phyloP scores from a whole-genome alignment of 2,888 invertebrate genomes.

The Sesamia inferens region DNA sequence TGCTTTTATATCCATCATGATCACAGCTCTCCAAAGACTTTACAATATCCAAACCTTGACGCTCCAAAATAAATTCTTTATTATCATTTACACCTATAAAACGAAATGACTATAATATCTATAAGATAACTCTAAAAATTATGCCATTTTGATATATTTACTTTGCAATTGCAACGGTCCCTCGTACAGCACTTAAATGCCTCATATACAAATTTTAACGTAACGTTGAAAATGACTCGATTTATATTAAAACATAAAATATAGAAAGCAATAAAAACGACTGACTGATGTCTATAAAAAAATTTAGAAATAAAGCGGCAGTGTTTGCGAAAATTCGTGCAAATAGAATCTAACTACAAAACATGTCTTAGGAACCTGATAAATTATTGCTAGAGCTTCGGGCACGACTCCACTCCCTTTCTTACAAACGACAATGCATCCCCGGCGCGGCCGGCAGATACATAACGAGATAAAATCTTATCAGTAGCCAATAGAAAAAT shows the following conservation, averaged over 20 bases:
- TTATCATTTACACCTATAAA: constrained; percentile 89
- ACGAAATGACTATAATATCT: constrained; percentile 89
- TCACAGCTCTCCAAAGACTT: constrained; percentile 90
- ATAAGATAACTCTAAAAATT: constrained; percentile 89
- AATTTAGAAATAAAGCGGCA: constrained; percentile 88
- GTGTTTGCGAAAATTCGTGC: constrained; percentile 89
- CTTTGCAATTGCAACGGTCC: constrained; percentile 90
- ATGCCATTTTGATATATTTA: constrained; percentile 90
- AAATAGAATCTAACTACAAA: constrained; percentile 89
- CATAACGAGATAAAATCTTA: constrained; percentile 88
- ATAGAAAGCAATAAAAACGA: constrained; percentile 81
- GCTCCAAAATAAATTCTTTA: constrained; percentile 89
- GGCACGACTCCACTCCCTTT: constrained; percentile 75
- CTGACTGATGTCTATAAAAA: constrained; percentile 81
- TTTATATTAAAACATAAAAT: constrained; percentile 74
- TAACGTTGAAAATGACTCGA: constrained; percentile 85
- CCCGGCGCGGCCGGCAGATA: constrained; percentile 80
- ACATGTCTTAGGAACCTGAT: constrained; percentile 90
- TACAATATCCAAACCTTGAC: constrained; percentile 87
- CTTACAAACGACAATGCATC: constrained; percentile 79
- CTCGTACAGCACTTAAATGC: constrained; percentile 89
- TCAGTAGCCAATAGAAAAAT: constrained; percentile 90
- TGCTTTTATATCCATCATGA: constrained; percentile 89
- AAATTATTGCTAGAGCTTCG: constrained; percentile 89
- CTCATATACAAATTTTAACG: constrained; percentile 87